These are phyloP conservation scores for Pipistrellus pygmaeus DNA, from an alignment of 2,797 vertebrate species.

Conservation along the genomic window DNA sequence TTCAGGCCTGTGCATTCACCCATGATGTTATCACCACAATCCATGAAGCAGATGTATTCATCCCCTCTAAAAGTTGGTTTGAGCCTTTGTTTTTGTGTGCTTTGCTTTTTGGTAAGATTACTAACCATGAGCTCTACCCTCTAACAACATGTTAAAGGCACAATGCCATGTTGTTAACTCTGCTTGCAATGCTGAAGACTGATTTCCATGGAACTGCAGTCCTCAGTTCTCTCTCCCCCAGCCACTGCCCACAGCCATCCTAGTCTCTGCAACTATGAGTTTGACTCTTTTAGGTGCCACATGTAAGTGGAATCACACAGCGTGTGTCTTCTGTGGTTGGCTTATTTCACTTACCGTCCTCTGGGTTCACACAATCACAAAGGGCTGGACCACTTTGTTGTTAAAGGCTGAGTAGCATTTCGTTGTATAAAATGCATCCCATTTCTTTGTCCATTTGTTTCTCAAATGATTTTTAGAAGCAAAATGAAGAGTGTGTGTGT, in stretches of 20 bases:
- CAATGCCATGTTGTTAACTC: neutral
- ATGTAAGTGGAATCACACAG: neutral
- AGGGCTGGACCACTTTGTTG: neutral
- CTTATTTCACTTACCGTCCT: neutral
- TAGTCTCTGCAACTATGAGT: neutral
- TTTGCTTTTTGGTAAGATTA: neutral
- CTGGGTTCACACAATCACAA: neutral
- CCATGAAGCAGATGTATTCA: neutral
- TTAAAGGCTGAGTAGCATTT: neutral
- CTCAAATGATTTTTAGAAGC: neutral
- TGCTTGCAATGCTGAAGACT: rapidly evolving
- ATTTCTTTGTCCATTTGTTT: neutral
- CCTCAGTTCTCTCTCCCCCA: too few species aligned
- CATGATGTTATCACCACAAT: neutral
- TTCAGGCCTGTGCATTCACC: neutral
- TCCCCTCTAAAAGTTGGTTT: neutral
- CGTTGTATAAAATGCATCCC: neutral
- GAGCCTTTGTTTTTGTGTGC: neutral
- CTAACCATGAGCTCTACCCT: neutral
- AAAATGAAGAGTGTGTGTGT: neutral
- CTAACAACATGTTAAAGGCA: neutral
- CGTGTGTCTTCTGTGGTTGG: neutral
- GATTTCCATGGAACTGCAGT: too few species aligned
- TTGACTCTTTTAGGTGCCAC: neutral
- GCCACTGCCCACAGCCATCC: too few species aligned